Evolutionary conservation across 2,888 invertebrate species (phyloP).

Genomic region (Cylloceria caligata): DNA sequence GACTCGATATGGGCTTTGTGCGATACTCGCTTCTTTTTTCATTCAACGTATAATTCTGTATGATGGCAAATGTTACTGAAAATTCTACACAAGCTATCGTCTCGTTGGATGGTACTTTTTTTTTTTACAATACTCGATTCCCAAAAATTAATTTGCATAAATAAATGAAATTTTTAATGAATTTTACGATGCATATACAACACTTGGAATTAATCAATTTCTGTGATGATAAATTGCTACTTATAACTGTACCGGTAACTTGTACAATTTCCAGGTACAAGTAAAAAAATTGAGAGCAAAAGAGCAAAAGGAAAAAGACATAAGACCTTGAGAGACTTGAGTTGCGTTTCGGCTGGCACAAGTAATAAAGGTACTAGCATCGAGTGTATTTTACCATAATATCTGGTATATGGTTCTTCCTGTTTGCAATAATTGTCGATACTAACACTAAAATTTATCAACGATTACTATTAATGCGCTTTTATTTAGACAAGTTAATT

Average conservation of each 20-base stretch:
- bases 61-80: not conserved
- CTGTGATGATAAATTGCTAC: not conserved
- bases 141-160: not conserved
- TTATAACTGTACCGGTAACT: conserved; percentile 67
- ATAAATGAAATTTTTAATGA: conserved; percentile 1
- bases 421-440: conserved; percentile 14
- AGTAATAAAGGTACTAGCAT: conserved; percentile 84
- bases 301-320: conserved; percentile 86
- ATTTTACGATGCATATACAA: conserved; percentile 2
- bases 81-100: conserved; percentile 3
- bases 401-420: conserved; percentile 27
- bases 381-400: conserved; percentile 77
- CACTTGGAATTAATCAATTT: conserved; percentile 1
- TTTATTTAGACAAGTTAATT: not conserved
- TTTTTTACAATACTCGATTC: not conserved
- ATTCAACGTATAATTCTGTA: conserved; percentile 2
- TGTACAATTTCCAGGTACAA: conserved; percentile 84
- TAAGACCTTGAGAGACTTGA: conserved; percentile 88
- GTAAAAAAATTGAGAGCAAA: conserved; percentile 85
- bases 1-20: not conserved
- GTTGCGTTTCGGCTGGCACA: conserved; percentile 86
- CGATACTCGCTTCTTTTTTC: not conserved
- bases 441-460: conserved; percentile 24
- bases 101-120: conserved; percentile 1
- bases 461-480: conserved; percentile 4